These are phyloP conservation scores for Mormyrus iriodes DNA, from an alignment of 2,113 vertebrate genomes.

Conservation along the genomic window DNA sequence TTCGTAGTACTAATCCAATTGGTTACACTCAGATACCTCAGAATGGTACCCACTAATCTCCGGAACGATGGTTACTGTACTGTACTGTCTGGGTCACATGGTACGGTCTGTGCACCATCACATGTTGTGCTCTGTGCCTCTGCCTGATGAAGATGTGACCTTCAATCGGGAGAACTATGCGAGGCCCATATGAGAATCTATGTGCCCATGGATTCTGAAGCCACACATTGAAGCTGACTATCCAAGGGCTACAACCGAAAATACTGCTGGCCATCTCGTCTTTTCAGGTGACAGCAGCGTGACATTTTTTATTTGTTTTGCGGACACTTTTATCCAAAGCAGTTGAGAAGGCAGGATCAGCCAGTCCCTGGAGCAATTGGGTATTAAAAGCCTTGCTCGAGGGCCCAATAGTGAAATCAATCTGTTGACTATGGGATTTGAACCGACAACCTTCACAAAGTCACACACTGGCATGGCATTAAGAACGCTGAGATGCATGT, in stretches of 20 bases:
- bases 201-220: background rate
- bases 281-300: background rate
- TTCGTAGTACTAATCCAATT: constrained; percentile 16
- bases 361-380: background rate
- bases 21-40: constrained; percentile 7
- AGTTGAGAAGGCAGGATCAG: background rate
- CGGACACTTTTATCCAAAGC: background rate
- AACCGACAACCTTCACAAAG: background rate
- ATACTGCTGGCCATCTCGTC: background rate
- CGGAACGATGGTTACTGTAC: background rate
- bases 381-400: background rate
- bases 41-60: background rate
- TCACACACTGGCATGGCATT: background rate
- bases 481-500: background rate
- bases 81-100: background rate
- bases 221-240: background rate
- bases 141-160: background rate
- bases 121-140: background rate
- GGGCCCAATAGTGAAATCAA: background rate
- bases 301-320: background rate
- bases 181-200: background rate
- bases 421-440: background rate
- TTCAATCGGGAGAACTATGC: background rate
- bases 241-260: background rate
- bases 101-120: background rate